Evolutionary conservation across 35 echinoderm and acorn worm species (phyloP), one percentile per base, ranked within the genome.

Genomic region (Strongylocentrotus purpuratus): DNA sequence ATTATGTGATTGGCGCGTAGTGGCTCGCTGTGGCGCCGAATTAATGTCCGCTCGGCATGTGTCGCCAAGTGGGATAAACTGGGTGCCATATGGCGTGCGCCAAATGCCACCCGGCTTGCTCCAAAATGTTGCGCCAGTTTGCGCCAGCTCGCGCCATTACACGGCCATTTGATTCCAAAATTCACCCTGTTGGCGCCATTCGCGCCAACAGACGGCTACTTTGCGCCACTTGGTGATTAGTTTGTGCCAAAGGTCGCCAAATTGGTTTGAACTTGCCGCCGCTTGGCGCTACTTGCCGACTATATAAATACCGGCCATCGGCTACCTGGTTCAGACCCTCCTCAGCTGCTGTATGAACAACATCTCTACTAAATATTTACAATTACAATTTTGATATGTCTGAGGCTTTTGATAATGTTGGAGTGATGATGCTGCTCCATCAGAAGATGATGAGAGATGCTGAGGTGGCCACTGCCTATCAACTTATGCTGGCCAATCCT

Each of bases 41-140:
- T 93, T 93, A 93, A 93, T 93, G 91, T 93, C 47, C 91, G 91
- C 91, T 93, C 46, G 91, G 91, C 33, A 93, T 93, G 91, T 93
- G 91, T 93, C 91, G 91, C 91, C 91, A 93, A 93, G 91, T 93
- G 91, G 91, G 48, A 93, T 93, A 93, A 93, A 93, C 91, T 93
- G 91, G 91, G 91, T 93, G 91, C 47, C 91, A 93, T 93, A 93
- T 93, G 91, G 91, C 91, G 91, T 50, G 91, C 91, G 91, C 91
- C 91, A 93, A 93, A 93, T 93, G 91, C 91, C 91, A 93, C 91
- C 91, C 47, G 2, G 35, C 91, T 93, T 93, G 91, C 91, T 93
- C 47, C 46, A 93, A 93, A 93, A 46, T 93, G 91, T 45, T 93
- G 91, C 91, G 91, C 91, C 91, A 93, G 91, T 93, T 93, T 50